A percentile compares a stretch with the other conserved stretches of the same genome.
These are phyloP conservation scores for Amblyornis subalaris DNA, from an alignment of 2,113 vertebrate genomes.

Conservation along the genomic window DNA sequence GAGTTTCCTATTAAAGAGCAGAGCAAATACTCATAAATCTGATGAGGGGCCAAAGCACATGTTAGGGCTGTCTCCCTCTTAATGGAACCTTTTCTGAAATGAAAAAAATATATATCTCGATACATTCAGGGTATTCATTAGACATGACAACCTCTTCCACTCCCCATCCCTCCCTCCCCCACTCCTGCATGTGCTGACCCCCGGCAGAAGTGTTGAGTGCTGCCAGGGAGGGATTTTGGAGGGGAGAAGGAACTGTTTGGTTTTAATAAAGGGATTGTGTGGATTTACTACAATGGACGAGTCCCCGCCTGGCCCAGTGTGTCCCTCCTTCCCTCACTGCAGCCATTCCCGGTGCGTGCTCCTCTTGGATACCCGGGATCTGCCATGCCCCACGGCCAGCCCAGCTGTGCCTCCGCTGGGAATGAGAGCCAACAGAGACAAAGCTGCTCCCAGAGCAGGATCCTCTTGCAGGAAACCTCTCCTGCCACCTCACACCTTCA, in stretches of 20 bases:
- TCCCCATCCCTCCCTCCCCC: neutral
- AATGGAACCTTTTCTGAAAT: constrained; percentile 65
- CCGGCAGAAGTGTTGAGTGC: constrained; percentile 14
- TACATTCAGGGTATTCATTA: constrained; percentile 64
- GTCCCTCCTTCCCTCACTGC: neutral
- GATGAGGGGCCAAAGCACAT: constrained; percentile 53
- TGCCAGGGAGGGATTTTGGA: constrained; percentile 2
- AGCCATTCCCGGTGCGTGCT: accelerated
- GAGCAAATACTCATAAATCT: constrained; percentile 61
- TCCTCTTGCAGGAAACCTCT: neutral
- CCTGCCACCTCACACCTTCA: neutral
- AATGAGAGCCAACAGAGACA: neutral
- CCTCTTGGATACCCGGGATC: neutral
- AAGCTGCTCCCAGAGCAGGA: neutral
- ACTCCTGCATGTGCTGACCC: constrained; percentile 16
- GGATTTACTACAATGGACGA: neutral
- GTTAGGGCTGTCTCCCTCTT: constrained; percentile 61
- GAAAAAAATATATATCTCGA: constrained; percentile 62
- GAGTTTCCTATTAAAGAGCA: constrained; percentile 58
- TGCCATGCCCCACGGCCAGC: accelerated
- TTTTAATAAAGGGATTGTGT: neutral
- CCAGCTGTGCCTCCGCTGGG: accelerated
- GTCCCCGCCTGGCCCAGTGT: neutral
- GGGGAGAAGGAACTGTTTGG: neutral
- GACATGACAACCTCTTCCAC: constrained; percentile 53